A percentile compares a stretch with the other conserved stretches of the same genome.
Evolutionary conservation across 2,113 vertebrate genomes (phyloP).

Genomic region (Perca flavescens): DNA sequence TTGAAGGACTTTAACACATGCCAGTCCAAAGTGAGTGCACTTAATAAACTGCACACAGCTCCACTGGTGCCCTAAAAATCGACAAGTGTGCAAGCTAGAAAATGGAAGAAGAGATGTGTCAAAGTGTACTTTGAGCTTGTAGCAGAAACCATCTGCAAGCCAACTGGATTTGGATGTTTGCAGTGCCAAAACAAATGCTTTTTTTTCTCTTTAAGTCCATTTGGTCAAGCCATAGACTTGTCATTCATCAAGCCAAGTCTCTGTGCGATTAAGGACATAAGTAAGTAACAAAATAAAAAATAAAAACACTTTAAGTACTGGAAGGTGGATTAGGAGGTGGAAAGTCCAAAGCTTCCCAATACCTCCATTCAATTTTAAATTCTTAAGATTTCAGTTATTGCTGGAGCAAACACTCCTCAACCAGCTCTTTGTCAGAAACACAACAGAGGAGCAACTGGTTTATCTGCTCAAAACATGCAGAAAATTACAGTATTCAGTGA

Average conservation of each 20-base stretch:
- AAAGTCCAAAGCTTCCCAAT: neutral
- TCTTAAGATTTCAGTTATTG: neutral
- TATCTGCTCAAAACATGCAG: neutral
- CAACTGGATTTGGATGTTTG: conserved; percentile 48
- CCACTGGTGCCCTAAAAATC: conserved; percentile 48
- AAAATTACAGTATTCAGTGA: neutral
- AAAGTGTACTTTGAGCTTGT: conserved; percentile 26
- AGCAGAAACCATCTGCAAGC: conserved; percentile 44
- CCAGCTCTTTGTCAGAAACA: conserved; percentile 9
- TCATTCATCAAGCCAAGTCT: conserved; percentile 12
- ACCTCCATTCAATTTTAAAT: too few species aligned
- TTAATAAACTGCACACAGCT: conserved; percentile 38
- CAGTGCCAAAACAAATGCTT: conserved; percentile 13
- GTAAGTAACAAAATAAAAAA: neutral
- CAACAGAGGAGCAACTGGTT: neutral
- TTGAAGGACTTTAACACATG: conserved; percentile 59
- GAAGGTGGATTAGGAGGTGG: neutral
- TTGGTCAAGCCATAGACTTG: conserved; percentile 19
- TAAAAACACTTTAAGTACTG: neutral
- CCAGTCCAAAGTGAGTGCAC: conserved; percentile 49
- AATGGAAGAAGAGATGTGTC: conserved; percentile 27
- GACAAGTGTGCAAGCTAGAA: conserved; percentile 38
- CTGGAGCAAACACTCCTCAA: neutral
- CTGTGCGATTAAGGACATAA: neutral
- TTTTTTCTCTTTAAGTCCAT: conserved; percentile 10